Base-by-base conservation (phyloP, 2,113 vertebrate species). In the Gallinago jamesoni region DNA sequence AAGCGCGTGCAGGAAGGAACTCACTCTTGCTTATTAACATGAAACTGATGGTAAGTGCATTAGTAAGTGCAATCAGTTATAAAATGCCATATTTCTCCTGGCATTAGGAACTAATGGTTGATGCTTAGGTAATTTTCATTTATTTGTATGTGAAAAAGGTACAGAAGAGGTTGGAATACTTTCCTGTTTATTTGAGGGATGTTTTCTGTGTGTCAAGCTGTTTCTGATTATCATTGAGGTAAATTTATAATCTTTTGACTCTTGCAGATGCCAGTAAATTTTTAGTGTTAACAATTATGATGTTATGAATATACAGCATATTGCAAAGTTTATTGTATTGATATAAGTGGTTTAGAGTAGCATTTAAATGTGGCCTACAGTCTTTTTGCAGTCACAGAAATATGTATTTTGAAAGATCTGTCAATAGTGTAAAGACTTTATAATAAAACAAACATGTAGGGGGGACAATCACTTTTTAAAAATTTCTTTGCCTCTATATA, bases 211-310 rank as follows among this genome's bases (percentile, higher is more conserved):
- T 84, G 66, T 82, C 83, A 86, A 5, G 9, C 25, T 60, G 47
- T 70, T 94, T 85, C 62, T 83, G 43, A 37, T 79, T 59, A 52
- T 88, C 21, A 21, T 6, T 67, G 48, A 83, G 20, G 30, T 79
- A 76, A 56, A 79, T 37, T 84, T 77, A 52, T 39, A 47, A 33
- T 87, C 14, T 90, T 91, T 60, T 68, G 74, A 69, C 37, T 85
- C 66, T 79, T 68, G 27, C 12, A 82, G 69, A 76, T 89, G 41
- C 18, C 28, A 30, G 37, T 84, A 53, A 43, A 80, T 81, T 88
- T 92, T 83, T 53, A 37, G 12, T 78, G 66, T 63, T 76, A 68
- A 74, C 43, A 66, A 45, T 81, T 77, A 33, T 1, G 10, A 35
- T 84, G 50, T 66, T 83, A 39, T 4, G n/a, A 45, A 59, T 67